Percentiles rank a stretch among this genome's conserved stretches.
Evolutionary conservation across 2,113 vertebrate species (phyloP).

Genomic region (Recurvirostra avosetta): DNA sequence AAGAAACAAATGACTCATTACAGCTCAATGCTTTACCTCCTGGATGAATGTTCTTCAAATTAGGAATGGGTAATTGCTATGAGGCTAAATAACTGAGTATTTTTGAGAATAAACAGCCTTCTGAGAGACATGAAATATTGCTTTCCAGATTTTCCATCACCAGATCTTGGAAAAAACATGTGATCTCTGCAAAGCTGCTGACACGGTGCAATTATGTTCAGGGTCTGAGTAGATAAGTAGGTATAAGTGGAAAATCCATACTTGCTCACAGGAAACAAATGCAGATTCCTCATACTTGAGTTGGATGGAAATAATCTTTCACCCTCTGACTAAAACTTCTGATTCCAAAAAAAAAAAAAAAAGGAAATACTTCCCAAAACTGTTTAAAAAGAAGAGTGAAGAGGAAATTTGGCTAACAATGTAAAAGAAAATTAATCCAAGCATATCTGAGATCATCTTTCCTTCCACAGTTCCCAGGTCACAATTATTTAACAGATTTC

Average conservation of each 20-base stretch:
- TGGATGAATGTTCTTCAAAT: slow-evolving; percentile 61
- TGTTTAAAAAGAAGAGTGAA: not conserved
- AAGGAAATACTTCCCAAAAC: not conserved
- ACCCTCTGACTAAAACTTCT: not conserved
- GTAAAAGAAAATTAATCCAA: not conserved
- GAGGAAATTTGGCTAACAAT: not conserved
- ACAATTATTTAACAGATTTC: not conserved
- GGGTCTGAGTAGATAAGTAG: slow-evolving; percentile 53
- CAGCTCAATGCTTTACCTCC: slow-evolving; percentile 48
- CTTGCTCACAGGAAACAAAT: slow-evolving; percentile 71
- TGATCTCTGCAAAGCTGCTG: slow-evolving; percentile 17
- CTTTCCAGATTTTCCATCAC: slow-evolving; percentile 64
- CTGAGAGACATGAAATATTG: slow-evolving; percentile 55
- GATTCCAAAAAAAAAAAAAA: not conserved
- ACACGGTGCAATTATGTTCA: slow-evolving; percentile 30
- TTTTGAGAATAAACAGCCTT: slow-evolving; percentile 74
- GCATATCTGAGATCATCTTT: not conserved
- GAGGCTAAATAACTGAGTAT: slow-evolving; percentile 64
- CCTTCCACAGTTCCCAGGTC: not conserved
- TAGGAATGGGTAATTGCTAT: slow-evolving; percentile 66
- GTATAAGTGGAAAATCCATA: slow-evolving; percentile 66
- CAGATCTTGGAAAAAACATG: slow-evolving; percentile 64
- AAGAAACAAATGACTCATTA: slow-evolving; percentile 71
- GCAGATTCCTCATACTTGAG: slow-evolving; percentile 57
- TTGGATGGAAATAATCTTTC: slow-evolving; percentile 65